Evolutionary conservation across 2,797 vertebrate species (phyloP).

Genomic region (Selene dorsalis): DNA sequence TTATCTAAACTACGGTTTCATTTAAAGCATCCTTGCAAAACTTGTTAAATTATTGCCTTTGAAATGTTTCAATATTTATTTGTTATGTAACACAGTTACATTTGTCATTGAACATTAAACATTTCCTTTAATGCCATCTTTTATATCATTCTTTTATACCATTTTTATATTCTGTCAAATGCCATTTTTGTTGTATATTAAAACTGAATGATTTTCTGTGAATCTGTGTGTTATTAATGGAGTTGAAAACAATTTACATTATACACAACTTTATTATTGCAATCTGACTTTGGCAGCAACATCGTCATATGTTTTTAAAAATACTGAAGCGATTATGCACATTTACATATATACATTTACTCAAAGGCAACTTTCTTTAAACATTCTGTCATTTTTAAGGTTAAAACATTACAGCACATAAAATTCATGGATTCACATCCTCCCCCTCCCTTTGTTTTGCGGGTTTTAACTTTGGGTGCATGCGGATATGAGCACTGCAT

Average conservation of each 20-base stretch:
- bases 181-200: constrained; percentile 57
- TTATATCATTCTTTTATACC: constrained; percentile 64
- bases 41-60: constrained; percentile 63
- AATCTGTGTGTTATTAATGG: constrained; percentile 18
- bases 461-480: constrained; percentile 19
- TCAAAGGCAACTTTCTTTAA: constrained; percentile 27
- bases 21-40: constrained; percentile 42
- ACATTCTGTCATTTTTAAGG: background rate
- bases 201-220: constrained; percentile 56
- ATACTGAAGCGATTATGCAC: constrained; percentile 43
- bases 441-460: constrained; percentile 1
- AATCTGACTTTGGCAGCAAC: constrained; percentile 60
- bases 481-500: constrained; percentile 43
- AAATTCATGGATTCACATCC: constrained; percentile 34
- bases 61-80: constrained; percentile 69
- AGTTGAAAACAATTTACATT: constrained; percentile 14
- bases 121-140: constrained; percentile 61
- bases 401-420: constrained; percentile 47
- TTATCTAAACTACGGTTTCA: constrained; percentile 24
- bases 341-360: constrained; percentile 53
- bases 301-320: constrained; percentile 56
- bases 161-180: constrained; percentile 66
- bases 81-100: constrained; percentile 47
- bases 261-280: constrained; percentile 79
- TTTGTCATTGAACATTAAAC: constrained; percentile 42